Base-by-base conservation (phyloP, 1,140 invertebrate species). In the Anoplophora glabripennis region DNA sequence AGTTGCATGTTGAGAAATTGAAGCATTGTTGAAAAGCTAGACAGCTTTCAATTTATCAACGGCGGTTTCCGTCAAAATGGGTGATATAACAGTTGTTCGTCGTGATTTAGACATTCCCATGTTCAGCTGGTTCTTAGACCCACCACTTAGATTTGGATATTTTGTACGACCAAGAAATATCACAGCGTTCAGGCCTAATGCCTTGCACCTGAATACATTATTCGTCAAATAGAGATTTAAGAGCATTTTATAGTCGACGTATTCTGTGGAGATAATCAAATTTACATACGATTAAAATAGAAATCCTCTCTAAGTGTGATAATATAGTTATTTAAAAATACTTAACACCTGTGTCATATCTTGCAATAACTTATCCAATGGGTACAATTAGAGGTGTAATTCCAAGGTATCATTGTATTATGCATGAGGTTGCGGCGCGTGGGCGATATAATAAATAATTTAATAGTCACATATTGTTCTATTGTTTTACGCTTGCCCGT, bases 391-490 rank as follows among this genome's bases (percentile, higher is more conserved):
- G 37, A 56, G 54, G 42, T 56, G 34, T 48, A 47, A 56, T 56
- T 47, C 41, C 42, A 47, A 46, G 37, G 47, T 56, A 56, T 56
- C 54, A 45, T 46, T 48, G 37, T 38, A 40, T 28, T 17, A 56
- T 47, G 36, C 41, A 48, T 48, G 45, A 56, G 33, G 34, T 35
- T 34, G 44, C 28, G 12, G 41, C 10, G 14, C 54, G 54, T 56
- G 37, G 54, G 54, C 41, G 54, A 17, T 14, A 47, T 35, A 47
- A 56, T 56, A 56, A 56, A 48, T 56, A 56, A 56, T 56, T 56
- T 56, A 56, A 56, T 56, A 56, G 54, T 47, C 54, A 48, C 54
- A 56, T 56, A 56, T 56, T 56, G 54, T 56, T 56, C 54, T 48
- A 56, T 56, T 56, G 54, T 56, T 56, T 47, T 45, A 34, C 33